Conservation (phyloP, 2,113 vertebrate species). For the Anarhynchus alexandrinus region DNA sequence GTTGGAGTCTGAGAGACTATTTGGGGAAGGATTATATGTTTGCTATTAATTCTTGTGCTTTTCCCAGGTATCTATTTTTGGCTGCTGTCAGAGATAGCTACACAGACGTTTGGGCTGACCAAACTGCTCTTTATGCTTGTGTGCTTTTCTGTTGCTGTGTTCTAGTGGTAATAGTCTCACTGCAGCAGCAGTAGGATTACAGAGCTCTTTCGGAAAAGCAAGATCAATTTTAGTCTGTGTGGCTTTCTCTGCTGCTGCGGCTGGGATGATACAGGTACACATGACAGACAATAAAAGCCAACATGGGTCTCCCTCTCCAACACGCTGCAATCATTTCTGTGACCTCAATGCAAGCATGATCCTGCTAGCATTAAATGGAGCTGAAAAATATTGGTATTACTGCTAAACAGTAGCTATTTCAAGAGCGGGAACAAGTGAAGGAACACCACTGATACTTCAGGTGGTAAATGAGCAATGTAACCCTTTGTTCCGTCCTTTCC, state of each 20-base stretch:
- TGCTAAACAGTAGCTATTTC: background rate
- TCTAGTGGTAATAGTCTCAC: background rate
- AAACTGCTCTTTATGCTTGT: background rate
- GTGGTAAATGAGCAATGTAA: background rate
- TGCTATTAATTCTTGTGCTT: background rate
- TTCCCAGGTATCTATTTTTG: background rate
- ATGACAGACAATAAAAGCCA: background rate
- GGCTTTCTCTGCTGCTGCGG: background rate
- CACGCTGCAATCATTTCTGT: background rate
- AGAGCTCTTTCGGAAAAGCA: background rate
- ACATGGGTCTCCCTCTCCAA: background rate
- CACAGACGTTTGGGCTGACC: background rate
- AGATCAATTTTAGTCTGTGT: background rate
- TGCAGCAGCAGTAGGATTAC: background rate
- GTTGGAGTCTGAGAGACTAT: background rate
- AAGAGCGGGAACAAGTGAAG: background rate
- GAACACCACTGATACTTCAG: background rate
- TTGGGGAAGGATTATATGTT: background rate
- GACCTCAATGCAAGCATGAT: constrained; percentile 8
- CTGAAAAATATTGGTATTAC: constrained; percentile 8
- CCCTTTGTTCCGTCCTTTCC: background rate
- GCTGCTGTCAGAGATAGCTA: background rate
- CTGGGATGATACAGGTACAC: background rate
- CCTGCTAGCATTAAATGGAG: constrained; percentile 19
- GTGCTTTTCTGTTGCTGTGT: background rate